A percentile compares a stretch with the other conserved stretches of the same genome.
Conservation (phyloP, 2,888 invertebrate species). For the Limnephilus rhombicus region DNA sequence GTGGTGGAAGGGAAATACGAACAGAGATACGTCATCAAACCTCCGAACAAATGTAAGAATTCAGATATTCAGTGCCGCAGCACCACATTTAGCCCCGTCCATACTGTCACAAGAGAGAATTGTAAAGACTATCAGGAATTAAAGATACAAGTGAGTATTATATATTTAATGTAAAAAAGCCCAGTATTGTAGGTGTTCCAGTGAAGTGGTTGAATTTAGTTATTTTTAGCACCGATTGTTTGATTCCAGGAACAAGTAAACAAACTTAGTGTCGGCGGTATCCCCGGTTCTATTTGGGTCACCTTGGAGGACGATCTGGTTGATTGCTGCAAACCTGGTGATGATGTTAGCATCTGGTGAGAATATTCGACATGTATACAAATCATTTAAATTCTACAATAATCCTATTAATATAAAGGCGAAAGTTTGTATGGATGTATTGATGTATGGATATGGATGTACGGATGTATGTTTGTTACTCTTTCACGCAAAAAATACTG, state of each 20-base stretch:
- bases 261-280: constrained; percentile 83
- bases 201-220: too few relatives aligned
- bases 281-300: constrained; percentile 87
- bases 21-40: constrained; percentile 78
- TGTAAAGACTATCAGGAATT: constrained; percentile 92
- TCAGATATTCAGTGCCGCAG: constrained; percentile 77
- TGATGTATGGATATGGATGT: too few relatives aligned
- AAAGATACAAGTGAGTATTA: constrained; percentile 84
- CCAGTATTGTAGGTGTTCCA: too few relatives aligned
- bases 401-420: too few relatives aligned
- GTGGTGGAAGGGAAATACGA: constrained; percentile 84
- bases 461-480: too few relatives aligned
- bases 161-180: background rate
- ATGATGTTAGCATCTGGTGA: constrained; percentile 91
- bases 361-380: background rate
- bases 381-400: too few relatives aligned
- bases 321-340: constrained; percentile 92
- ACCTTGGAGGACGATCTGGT: constrained; percentile 91
- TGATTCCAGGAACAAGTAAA: constrained; percentile 85
- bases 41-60: constrained; percentile 78
- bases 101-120: constrained; percentile 79
- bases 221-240: background rate
- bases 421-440: too few relatives aligned
- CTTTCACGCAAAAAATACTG: too few relatives aligned
- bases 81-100: constrained; percentile 77